These are phyloP conservation scores for Drosophila pseudoobscura DNA, from an alignment of 1,140 invertebrate genomes.

Conservation along the genomic window DNA sequence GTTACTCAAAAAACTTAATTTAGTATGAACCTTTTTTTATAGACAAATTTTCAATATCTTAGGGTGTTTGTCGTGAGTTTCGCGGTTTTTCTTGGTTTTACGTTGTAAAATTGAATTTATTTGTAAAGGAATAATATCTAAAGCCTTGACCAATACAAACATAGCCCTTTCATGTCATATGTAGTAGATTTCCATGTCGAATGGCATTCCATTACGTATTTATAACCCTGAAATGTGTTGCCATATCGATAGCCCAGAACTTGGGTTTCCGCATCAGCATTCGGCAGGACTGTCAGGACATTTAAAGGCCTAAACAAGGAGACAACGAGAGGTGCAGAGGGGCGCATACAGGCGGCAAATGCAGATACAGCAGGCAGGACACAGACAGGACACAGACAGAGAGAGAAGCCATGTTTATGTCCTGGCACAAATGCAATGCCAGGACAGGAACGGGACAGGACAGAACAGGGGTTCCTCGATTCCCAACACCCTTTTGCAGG, in stretches of 20 bases:
- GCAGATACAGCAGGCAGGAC: constrained; percentile 24
- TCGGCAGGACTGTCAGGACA: constrained; percentile 29
- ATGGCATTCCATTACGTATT: constrained; percentile 23
- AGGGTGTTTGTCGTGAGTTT: no score
- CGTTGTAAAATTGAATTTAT: no score
- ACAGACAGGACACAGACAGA: neutral
- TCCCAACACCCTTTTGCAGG: constrained; percentile 19
- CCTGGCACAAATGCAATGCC: constrained; percentile 40
- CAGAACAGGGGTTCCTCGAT: constrained; percentile 16
- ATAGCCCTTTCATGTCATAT: neutral
- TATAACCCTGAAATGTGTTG: constrained; percentile 10
- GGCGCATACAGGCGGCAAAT: constrained; percentile 9
- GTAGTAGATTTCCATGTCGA: neutral
- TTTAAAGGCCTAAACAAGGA: constrained; percentile 71
- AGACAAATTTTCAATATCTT: no score
- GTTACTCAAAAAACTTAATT: no score
- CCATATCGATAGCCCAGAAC: constrained; percentile 39
- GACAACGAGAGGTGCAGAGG: constrained; percentile 30
- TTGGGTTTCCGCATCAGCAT: constrained; percentile 40
- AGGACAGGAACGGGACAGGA: no score
- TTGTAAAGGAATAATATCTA: no score
- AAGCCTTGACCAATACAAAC: no score
- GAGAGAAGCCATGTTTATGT: constrained; percentile 65
- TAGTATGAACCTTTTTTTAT: no score
- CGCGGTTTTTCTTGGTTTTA: no score